Evolutionary conservation across 2,113 vertebrate species (phyloP).

Genomic region (Zapornia atra): DNA sequence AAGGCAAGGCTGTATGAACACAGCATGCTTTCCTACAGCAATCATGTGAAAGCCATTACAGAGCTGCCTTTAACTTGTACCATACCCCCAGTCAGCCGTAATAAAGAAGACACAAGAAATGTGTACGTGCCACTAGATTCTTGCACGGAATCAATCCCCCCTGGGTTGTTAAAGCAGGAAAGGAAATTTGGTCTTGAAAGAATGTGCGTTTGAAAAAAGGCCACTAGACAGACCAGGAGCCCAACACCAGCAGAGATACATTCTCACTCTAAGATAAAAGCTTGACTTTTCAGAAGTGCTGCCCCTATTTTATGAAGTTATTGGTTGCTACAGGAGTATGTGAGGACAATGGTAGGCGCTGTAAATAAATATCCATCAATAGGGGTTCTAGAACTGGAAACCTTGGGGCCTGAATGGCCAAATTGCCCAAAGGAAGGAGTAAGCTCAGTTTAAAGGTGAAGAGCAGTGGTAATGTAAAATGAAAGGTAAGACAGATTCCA

Average conservation of each 20-base stretch:
- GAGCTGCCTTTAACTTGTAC: constrained; percentile 41
- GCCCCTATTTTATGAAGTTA: background rate
- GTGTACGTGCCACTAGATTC: background rate
- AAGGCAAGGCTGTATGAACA: constrained; percentile 18
- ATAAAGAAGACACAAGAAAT: constrained; percentile 45
- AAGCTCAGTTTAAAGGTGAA: background rate
- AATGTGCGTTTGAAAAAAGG: background rate
- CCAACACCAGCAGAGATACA: background rate
- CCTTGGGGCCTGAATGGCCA: background rate
- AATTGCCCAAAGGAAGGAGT: background rate
- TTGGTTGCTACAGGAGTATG: background rate
- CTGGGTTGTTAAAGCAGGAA: background rate
- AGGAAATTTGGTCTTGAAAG: background rate
- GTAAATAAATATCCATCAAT: background rate
- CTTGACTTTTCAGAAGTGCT: background rate
- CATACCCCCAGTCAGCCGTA: constrained; percentile 14
- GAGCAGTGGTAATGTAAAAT: background rate
- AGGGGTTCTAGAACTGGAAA: background rate
- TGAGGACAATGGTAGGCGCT: background rate
- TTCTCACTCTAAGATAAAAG: background rate
- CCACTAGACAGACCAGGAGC: too few relatives aligned
- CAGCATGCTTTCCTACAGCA: constrained; percentile 7
- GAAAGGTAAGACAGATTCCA: background rate
- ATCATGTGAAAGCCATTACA: constrained; percentile 56
- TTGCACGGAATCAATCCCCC: constrained; percentile 22